These are phyloP conservation scores for Hemibagrus guttatus DNA, from an alignment of 2,797 vertebrate species.

Conservation along the genomic window DNA sequence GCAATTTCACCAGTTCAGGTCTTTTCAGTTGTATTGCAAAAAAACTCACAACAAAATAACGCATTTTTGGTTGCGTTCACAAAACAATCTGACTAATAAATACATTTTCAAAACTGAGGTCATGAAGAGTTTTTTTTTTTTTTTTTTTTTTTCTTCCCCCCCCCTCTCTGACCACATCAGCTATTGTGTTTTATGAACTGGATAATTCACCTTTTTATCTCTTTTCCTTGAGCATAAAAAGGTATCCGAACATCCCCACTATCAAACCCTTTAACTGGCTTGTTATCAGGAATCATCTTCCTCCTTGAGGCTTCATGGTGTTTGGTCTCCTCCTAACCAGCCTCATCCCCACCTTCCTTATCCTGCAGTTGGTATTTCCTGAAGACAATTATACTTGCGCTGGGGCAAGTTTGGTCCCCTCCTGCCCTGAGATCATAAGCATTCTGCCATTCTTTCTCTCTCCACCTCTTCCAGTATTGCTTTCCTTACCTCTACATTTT, in stretches of 20 bases:
- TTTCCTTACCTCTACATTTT: neutral
- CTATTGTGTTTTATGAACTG: neutral
- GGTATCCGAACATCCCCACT: neutral
- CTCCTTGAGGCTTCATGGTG: neutral
- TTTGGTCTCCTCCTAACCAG: conserved; percentile 11
- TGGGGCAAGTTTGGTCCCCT: conserved; percentile 23
- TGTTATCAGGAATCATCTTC: conserved; percentile 13
- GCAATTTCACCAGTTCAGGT: too few relatives aligned
- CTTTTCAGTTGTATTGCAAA: too few relatives aligned
- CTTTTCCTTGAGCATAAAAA: neutral
- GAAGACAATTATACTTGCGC: conserved; percentile 39
- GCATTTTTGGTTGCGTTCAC: too few relatives aligned
- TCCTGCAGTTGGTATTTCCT: conserved; percentile 61
- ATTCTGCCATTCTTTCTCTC: conserved; percentile 28
- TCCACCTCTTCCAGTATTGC: conserved; percentile 7
- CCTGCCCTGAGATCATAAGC: conserved; percentile 21
- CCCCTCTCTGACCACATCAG: neutral
- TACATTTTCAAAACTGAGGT: neutral
- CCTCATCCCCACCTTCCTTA: conserved; percentile 34
- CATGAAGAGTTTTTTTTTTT: too few relatives aligned
- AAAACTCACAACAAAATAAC: too few relatives aligned
- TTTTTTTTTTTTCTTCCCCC: too few relatives aligned
- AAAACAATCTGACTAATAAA: neutral
- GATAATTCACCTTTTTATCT: neutral
- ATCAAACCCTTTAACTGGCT: neutral